phyloP scores from a whole-genome alignment of 2,888 invertebrate genomes.

The Nephrotoma guestfalica region DNA sequence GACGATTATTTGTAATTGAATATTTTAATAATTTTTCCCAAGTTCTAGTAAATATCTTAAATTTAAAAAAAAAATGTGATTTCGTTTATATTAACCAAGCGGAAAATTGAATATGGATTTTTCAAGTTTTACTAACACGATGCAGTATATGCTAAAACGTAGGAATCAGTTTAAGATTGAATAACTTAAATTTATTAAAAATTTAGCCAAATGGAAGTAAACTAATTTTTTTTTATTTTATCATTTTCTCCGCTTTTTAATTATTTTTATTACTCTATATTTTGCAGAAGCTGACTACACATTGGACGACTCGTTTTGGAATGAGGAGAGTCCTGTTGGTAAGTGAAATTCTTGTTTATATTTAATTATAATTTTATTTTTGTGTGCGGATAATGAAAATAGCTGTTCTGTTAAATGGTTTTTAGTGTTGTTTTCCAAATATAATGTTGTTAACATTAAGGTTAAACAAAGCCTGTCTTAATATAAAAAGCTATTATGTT shows the following conservation, averaged over 20 bases:
- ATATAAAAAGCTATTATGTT: too few species aligned
- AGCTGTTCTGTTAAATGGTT: too few species aligned
- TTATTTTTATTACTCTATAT: not conserved
- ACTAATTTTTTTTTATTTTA: not conserved
- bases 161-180: not conserved
- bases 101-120: not conserved
- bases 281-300: conserved; percentile 84
- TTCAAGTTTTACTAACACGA: not conserved
- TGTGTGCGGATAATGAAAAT: not conserved
- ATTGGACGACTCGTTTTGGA: conserved; percentile 86
- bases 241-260: not conserved
- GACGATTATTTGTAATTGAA: not conserved
- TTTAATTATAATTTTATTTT: not conserved
- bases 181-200: not conserved
- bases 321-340: conserved; percentile 85
- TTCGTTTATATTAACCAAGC: not conserved
- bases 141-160: not conserved
- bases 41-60: not conserved
- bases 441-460: too few species aligned
- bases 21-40: not conserved
- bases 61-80: not conserved
- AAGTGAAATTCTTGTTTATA: conserved; percentile 32
- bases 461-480: too few species aligned
- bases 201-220: not conserved
- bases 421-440: too few species aligned